Evolutionary conservation across 2,113 vertebrate genomes (phyloP).

Genomic region (Rhodinocichla rosea): DNA sequence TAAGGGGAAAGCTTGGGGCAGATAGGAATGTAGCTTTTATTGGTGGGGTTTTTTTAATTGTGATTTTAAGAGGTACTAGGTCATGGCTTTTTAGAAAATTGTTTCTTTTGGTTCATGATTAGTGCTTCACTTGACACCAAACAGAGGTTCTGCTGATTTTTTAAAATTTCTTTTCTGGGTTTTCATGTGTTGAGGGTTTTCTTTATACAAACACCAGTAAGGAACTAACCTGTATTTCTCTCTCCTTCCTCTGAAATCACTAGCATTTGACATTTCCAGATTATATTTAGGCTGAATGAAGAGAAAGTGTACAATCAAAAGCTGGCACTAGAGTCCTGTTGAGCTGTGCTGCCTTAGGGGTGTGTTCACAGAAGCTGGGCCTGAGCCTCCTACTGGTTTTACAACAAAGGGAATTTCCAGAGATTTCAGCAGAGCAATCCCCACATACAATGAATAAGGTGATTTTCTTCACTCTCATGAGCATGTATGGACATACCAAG

Average conservation of each 20-base stretch:
- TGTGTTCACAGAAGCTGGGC: background rate
- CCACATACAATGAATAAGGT: accelerated
- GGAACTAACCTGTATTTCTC: background rate
- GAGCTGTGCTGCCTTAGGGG: background rate
- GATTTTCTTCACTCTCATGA: background rate
- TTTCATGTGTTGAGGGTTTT: background rate
- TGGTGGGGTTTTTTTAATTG: no score
- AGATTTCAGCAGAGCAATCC: background rate
- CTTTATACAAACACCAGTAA: background rate
- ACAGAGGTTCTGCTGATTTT: background rate
- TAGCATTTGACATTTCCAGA: background rate
- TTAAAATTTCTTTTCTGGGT: background rate
- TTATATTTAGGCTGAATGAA: background rate
- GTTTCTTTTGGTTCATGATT: background rate
- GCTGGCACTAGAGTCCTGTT: background rate
- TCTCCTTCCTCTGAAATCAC: background rate
- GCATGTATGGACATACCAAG: background rate
- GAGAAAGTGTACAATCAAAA: background rate
- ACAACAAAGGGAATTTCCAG: background rate
- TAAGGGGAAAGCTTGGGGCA: background rate
- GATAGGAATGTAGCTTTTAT: background rate
- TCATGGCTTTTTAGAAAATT: background rate
- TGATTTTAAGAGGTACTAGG: background rate
- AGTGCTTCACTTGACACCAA: background rate
- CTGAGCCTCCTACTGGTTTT: background rate